phyloP scores from a whole-genome alignment of 2,888 invertebrate genomes.

The Unio delphinus region DNA sequence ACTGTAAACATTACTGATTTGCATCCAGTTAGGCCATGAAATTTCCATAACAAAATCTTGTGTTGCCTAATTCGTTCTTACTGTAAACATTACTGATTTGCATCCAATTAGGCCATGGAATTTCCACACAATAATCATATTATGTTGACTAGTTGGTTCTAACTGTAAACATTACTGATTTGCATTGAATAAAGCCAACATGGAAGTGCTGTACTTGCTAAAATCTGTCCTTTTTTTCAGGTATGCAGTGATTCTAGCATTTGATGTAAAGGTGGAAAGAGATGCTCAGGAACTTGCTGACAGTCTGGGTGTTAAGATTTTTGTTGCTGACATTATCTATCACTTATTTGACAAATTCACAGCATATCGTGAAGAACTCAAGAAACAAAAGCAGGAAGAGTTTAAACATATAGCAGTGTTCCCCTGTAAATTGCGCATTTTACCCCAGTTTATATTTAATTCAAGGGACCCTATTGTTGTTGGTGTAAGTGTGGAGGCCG shows the following conservation, averaged over 20 bases:
- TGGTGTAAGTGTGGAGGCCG: constrained; percentile 96
- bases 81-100: no score
- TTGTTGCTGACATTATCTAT: constrained; percentile 98
- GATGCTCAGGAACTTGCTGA: constrained; percentile 99
- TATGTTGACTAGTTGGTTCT: no score
- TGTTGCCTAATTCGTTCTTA: no score
- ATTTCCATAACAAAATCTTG: no score
- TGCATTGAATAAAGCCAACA: no score
- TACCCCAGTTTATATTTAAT: constrained; percentile 95
- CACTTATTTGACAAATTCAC: constrained; percentile 99
- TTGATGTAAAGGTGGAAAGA: constrained; percentile 97
- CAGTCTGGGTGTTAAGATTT: constrained; percentile 84
- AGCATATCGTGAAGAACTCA: constrained; percentile 84
- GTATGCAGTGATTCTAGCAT: constrained; percentile 98
- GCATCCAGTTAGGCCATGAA: no score
- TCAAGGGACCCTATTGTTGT: constrained; percentile 97
- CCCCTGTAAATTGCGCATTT: constrained; percentile 87
- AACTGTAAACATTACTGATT: no score
- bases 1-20: no score
- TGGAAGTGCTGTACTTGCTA: no score
- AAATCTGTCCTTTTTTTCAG: constrained; percentile 71
- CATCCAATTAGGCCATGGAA: no score
- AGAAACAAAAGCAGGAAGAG: constrained; percentile 92
- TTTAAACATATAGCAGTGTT: constrained; percentile 98
- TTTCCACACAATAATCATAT: no score